Evolutionary conservation across 53 echinoderm and acorn worm genomes (phyloP), one percentile per base, ranked within the genome.

Genomic region (Henricia sp.): DNA sequence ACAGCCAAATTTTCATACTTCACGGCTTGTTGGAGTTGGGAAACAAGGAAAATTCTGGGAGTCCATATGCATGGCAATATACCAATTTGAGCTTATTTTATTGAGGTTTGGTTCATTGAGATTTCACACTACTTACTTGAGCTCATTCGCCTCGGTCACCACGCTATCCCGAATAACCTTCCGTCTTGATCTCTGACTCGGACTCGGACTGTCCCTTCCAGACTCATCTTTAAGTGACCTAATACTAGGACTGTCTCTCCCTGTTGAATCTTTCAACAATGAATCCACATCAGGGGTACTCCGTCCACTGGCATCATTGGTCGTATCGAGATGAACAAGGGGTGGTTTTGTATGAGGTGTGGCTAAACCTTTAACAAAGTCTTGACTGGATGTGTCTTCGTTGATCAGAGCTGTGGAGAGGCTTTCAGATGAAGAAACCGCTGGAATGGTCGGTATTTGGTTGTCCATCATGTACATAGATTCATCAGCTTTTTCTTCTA

Each of bases 81-180:
- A n/a, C n/a, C n/a, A n/a, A n/a, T n/a, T n/a, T n/a, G n/a, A n/a
- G 11, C 4, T 56, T 56, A 5, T 56, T 56, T 28, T 65, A 17
- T 65, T 27, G 17, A 28, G 1, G 16, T 19, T 19, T 65, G 27
- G 10, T 5, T 30, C 65, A 6, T 28, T 34, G 33, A 34, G 2
- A 65, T 16, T 67, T 30, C 1, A 11, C 67, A 28, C 37, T 24
- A 17, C 62, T 46, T 46, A 80, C 80, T 65, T 80, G 17, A 32
- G 37, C 33, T 80, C 80, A 58, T 80, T 62, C 12, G 80, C 80
- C 64, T 80, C 80, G 0, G 80, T 80, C 21, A 80, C 48, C 5
- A 80, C 80, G 35, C 80, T 80, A 36, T 80, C 80, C 24, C 80
- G 42, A 10, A 29, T 29, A 14, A 80, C 64, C 48, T 64, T 62